Percentiles rank a stretch among this genome's conserved stretches.
These are phyloP conservation scores for Bungarus multicinctus DNA, from an alignment of 2,113 vertebrate genomes.

Conservation along the genomic window DNA sequence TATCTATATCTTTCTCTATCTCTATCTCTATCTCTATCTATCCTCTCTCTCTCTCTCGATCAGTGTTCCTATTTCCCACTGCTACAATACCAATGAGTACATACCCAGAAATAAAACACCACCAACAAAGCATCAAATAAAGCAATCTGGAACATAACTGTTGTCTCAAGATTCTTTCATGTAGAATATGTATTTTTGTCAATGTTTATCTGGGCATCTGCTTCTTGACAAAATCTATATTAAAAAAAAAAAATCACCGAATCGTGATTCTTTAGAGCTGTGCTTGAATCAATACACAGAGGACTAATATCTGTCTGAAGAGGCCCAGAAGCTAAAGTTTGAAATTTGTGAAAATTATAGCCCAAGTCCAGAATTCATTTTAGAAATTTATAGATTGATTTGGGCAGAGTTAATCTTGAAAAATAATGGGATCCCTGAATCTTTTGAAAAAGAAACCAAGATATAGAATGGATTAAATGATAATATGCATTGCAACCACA, in stretches of 20 bases:
- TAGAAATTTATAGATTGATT: neutral
- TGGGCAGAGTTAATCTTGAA: neutral
- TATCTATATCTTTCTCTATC: fast-evolving
- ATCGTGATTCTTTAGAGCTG: too few relatives aligned
- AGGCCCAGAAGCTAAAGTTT: neutral
- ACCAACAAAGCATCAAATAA: neutral
- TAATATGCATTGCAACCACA: too few relatives aligned
- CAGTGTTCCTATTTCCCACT: neutral
- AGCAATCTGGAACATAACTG: neutral
- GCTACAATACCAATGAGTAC: neutral
- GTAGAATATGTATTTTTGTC: neutral
- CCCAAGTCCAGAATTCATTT: neutral
- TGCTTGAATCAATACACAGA: neutral
- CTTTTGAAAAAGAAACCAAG: too few relatives aligned
- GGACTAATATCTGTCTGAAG: too few relatives aligned
- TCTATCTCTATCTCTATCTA: too few relatives aligned
- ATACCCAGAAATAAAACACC: neutral
- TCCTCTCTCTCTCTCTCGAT: too few relatives aligned
- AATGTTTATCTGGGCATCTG: neutral
- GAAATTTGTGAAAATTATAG: neutral
- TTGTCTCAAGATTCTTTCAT: neutral
- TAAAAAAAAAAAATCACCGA: neutral
- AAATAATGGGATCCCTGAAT: too few relatives aligned
- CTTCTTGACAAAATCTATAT: neutral
- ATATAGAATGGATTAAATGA: neutral